Percentiles rank a stretch among this genome's conserved stretches.
phyloP scores from a whole-genome alignment of 2,113 vertebrate species.

The Ammodytes marinus region DNA sequence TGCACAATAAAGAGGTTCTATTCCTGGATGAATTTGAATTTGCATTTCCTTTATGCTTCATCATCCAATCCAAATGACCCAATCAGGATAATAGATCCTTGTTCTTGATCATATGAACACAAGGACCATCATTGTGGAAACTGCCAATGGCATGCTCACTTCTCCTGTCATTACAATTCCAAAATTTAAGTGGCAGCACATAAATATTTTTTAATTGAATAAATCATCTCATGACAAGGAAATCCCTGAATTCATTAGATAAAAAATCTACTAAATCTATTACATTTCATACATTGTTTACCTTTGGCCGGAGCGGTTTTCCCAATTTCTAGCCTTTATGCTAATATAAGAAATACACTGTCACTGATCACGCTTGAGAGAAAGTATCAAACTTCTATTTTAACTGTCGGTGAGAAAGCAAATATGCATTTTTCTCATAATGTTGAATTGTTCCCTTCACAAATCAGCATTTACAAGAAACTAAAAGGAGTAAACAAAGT shows the following conservation, averaged over 20 bases:
- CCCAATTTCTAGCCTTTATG: background rate
- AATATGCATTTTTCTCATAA: background rate
- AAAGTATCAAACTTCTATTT: background rate
- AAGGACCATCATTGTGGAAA: background rate
- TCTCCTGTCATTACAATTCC: background rate
- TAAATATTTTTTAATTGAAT: background rate
- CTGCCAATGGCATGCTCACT: background rate
- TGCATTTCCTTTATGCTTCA: slow-evolving; percentile 55
- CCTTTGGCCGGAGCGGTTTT: background rate
- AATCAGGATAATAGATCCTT: slow-evolving; percentile 26
- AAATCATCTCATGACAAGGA: background rate
- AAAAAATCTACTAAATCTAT: background rate
- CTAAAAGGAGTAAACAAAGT: too few relatives aligned
- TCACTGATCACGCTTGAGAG: too few relatives aligned
- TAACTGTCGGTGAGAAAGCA: background rate
- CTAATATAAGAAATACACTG: background rate
- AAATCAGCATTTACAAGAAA: too few relatives aligned
- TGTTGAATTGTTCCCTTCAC: too few relatives aligned
- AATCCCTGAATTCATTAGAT: background rate
- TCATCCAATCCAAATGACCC: slow-evolving; percentile 47
- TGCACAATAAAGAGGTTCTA: slow-evolving; percentile 38
- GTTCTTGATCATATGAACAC: background rate
- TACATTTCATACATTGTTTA: background rate
- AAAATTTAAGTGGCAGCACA: background rate
- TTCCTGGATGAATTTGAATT: slow-evolving; percentile 60